Conservation (phyloP, 2,888 invertebrate genomes). For the Acrobasis suavella region DNA sequence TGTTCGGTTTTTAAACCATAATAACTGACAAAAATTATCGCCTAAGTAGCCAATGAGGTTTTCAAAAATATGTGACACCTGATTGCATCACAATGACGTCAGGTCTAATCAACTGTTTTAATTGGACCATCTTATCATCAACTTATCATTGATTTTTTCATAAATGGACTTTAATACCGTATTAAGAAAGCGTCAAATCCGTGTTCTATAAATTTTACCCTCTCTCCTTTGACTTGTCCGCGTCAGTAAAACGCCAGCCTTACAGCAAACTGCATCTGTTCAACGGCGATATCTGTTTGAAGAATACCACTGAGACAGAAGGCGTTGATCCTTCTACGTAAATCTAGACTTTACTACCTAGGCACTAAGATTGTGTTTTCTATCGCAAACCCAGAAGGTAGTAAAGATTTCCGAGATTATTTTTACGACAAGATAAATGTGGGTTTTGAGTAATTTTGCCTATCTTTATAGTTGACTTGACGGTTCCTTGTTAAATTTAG, state of each 20-base stretch:
- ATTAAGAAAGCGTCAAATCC: too few species aligned
- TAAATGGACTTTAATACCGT: too few species aligned
- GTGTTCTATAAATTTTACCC: too few species aligned
- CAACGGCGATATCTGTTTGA: slow-evolving; percentile 11
- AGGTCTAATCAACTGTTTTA: too few species aligned
- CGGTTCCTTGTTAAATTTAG: slow-evolving; percentile 29
- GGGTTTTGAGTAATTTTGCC: slow-evolving; percentile 31
- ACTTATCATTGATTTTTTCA: too few species aligned
- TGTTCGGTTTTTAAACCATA: too few species aligned
- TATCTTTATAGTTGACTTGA: slow-evolving; percentile 37
- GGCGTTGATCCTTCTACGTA: background rate
- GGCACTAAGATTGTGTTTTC: background rate
- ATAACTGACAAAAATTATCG: too few species aligned
- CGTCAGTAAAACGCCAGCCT: background rate
- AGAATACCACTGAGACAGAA: slow-evolving; percentile 19
- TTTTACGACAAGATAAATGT: slow-evolving; percentile 33
- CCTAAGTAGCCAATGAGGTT: too few species aligned
- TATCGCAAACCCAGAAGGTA: background rate
- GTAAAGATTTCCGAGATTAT: slow-evolving; percentile 34
- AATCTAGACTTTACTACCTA: background rate
- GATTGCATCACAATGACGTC: too few species aligned
- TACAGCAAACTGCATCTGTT: slow-evolving; percentile 9
- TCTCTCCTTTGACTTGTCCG: background rate
- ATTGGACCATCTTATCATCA: too few species aligned
- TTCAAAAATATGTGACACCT: too few species aligned